Percentiles rank a stretch among this genome's conserved stretches.
phyloP scores from a whole-genome alignment of 2,113 vertebrate species.

The Phocoena phocoena region DNA sequence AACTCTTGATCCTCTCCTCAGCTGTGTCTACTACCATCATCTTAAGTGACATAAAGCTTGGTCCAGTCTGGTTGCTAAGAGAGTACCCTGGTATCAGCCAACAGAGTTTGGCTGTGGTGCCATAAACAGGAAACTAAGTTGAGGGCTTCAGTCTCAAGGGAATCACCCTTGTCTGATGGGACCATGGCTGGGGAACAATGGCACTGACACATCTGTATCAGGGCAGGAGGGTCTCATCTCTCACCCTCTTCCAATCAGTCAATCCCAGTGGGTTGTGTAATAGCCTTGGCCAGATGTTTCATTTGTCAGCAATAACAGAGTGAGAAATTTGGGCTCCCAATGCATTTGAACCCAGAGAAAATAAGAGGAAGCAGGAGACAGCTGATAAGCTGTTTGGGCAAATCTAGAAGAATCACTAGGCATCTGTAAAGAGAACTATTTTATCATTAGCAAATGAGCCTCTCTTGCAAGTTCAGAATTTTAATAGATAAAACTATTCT shows the following conservation, averaged over 20 bases:
- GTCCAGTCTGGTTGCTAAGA: background rate
- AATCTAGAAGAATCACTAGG: background rate
- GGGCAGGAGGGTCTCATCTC: no score
- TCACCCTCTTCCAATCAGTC: background rate
- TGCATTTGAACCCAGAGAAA: background rate
- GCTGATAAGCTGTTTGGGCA: background rate
- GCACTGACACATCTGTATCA: accelerated
- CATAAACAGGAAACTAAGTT: background rate
- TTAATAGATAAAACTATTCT: background rate
- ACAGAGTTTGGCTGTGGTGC: accelerated
- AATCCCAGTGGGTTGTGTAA: background rate
- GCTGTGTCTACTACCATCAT: background rate
- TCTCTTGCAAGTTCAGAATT: background rate
- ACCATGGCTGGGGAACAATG: background rate
- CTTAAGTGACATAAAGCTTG: background rate
- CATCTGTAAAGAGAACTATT: background rate
- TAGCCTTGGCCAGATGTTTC: background rate
- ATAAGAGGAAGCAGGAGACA: background rate
- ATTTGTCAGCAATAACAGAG: background rate
- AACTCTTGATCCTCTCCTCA: background rate
- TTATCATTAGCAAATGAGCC: background rate
- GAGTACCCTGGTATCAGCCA: accelerated
- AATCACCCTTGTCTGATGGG: accelerated
- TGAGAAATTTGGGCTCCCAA: background rate
- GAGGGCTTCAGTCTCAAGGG: background rate